A percentile compares a stretch with the other conserved stretches of the same genome.
phyloP scores from a whole-genome alignment of 2,797 vertebrate species.

The Macropus fuliginosus region DNA sequence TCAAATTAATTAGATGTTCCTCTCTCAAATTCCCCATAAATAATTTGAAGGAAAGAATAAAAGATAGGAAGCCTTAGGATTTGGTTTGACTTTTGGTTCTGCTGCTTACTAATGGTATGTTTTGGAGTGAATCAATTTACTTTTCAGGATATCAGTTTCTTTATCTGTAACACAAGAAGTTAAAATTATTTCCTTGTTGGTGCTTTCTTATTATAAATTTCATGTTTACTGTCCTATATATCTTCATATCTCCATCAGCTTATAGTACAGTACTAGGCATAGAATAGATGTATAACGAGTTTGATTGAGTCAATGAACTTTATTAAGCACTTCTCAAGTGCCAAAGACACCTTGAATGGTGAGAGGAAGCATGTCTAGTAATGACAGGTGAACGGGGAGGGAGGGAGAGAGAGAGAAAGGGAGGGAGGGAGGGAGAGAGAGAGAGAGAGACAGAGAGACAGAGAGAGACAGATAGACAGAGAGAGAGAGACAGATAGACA shows the following conservation, averaged over 20 bases:
- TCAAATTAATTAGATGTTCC: neutral
- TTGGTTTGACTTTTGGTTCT: neutral
- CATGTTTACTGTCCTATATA: neutral
- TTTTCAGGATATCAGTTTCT: neutral
- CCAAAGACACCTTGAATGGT: neutral
- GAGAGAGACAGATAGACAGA: neutral
- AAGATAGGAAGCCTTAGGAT: neutral
- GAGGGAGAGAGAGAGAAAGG: rapidly evolving
- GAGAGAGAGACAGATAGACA: neutral
- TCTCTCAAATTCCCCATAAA: neutral
- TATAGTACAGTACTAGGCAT: neutral
- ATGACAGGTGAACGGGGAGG: neutral
- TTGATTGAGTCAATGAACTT: neutral
- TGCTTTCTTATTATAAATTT: neutral
- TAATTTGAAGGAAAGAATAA: neutral
- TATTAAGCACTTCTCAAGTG: neutral
- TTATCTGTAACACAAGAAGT: neutral
- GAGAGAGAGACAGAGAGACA: too few species aligned
- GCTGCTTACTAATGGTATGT: neutral
- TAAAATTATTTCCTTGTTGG: neutral
- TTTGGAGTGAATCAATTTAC: neutral
- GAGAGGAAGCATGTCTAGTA: neutral
- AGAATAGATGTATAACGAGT: neutral
- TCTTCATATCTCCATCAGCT: neutral
- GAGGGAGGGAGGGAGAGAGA: too few species aligned